Conservation (phyloP, 2,888 invertebrate species). For the Harpalus rufipes region DNA sequence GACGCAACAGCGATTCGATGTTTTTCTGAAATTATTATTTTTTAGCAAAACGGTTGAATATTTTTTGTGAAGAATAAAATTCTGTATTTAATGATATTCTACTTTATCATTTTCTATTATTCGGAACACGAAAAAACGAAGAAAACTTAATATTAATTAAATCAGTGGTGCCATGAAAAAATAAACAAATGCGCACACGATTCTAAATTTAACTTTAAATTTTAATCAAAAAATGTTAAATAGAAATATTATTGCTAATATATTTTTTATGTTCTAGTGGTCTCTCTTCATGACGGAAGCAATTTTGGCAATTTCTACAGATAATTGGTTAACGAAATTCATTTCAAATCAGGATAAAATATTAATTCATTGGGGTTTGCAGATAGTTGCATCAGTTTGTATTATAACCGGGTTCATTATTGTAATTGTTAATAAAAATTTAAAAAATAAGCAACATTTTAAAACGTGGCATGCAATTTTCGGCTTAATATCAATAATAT, state of each 20-base stretch:
- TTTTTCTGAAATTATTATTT: background rate
- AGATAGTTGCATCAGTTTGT: slow-evolving; percentile 71
- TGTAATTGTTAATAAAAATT: slow-evolving; percentile 73
- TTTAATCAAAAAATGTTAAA: background rate
- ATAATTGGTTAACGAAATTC: slow-evolving; percentile 72
- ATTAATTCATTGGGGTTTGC: slow-evolving; percentile 73
- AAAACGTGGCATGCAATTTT: slow-evolving; percentile 74
- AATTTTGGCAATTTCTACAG: slow-evolving; percentile 73
- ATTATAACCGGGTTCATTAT: slow-evolving; percentile 72
- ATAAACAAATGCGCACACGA: too few species aligned
- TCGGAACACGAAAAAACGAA: too few species aligned
- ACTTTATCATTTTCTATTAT: too few species aligned
- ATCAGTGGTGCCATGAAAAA: too few species aligned
- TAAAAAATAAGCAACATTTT: slow-evolving; percentile 73
- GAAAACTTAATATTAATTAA: too few species aligned
- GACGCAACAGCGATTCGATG: too few species aligned
- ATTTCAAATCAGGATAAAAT: slow-evolving; percentile 70
- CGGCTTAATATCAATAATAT: slow-evolving; percentile 73
- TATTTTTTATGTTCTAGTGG: slow-evolving; percentile 73
- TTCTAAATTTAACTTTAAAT: too few species aligned
- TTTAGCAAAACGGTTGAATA: too few species aligned
- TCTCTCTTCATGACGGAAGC: slow-evolving; percentile 74
- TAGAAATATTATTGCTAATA: background rate
- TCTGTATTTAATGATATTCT: too few species aligned
- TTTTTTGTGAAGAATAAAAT: too few species aligned